Base-by-base conservation (phyloP, 2,113 vertebrate genomes). In the Ptychochromis oligacanthus region DNA sequence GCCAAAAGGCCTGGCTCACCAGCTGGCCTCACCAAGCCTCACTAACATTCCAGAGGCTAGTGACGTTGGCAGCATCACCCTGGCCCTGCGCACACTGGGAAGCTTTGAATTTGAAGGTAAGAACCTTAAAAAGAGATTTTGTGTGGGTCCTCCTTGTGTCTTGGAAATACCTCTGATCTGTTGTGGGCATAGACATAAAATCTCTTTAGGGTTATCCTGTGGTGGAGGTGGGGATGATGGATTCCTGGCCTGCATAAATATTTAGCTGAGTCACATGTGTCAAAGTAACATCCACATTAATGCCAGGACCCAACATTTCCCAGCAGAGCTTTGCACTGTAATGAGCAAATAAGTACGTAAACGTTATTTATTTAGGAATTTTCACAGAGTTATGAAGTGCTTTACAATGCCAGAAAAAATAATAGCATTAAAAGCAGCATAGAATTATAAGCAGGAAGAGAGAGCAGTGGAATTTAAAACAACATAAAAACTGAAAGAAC, bases 51-150 rank as follows among this genome's bases (percentile, higher is more conserved):
- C 98, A 0, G 98, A 99, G 92, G 97, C 97, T 93, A 98, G 97
- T 0, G 98, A 99, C 0, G 98, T 99, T 74, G 98, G 98, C 80
- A 98, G 98, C 94, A 99, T 99, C 91, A 99, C 98, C 1, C 95
- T 99, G 46, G 98, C 98, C 15, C 96, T 99, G 36, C 97, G 98
- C 49, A 99, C 98, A 0, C 95, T 99, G 3, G 98, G 98, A 57
- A 99, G 97, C 96, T 99, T 99, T 83, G 98, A 99, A 87, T 99
- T 99, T 89, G 98, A 99, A 96, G 98, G 98, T 97, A 91, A 88
- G 74, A 78, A 15, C 22, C 34, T 40, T 46, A 26, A 58, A 7
- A 3, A 13, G 5, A 11, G 20, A n/a, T 49, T 2, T 17, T 5
- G 55, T 56, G 46, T 17, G 55, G 10, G 55, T 22, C n/a, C 10